A percentile compares a stretch with the other conserved stretches of the same genome.
Conservation (phyloP, 2,113 vertebrate genomes). For the Brachionichthys hirsutus region DNA sequence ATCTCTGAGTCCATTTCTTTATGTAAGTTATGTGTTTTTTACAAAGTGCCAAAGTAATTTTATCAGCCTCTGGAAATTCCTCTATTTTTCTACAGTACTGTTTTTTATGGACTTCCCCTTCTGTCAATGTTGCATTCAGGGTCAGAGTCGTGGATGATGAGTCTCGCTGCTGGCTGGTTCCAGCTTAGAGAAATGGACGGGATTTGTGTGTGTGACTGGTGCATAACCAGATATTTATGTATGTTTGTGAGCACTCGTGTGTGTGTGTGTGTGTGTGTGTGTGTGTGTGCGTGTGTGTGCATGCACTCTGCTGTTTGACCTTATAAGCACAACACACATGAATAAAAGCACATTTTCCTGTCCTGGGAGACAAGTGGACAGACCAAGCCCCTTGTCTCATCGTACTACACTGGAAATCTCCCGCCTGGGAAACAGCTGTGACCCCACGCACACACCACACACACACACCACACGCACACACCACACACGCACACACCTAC, state of each 20-base stretch:
- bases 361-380: constrained; percentile 24
- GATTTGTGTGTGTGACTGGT: constrained; percentile 5
- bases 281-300: constrained; percentile 15
- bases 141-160: constrained; percentile 50
- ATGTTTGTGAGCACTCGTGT: constrained; percentile 13
- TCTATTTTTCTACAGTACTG: constrained; percentile 73
- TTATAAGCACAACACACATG: constrained; percentile 53
- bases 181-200: constrained; percentile 33
- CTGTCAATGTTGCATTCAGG: constrained; percentile 57
- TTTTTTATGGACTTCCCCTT: constrained; percentile 41
- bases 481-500: too few species aligned
- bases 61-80: constrained; percentile 54
- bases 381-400: constrained; percentile 8
- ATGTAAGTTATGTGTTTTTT: constrained; percentile 48
- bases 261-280: too few species aligned
- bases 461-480: too few species aligned
- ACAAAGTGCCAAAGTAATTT: constrained; percentile 73
- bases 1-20: constrained; percentile 35
- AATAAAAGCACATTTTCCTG: constrained; percentile 60
- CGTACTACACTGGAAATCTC: constrained; percentile 18
- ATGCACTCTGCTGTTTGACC: constrained; percentile 62
- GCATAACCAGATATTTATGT: constrained; percentile 9
- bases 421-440: constrained; percentile 11
- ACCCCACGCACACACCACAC: too few species aligned
- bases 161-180: constrained; percentile 62